These are phyloP conservation scores for Drosophila trapezifrons DNA, from an alignment of 1,140 invertebrate genomes.

Conservation along the genomic window DNA sequence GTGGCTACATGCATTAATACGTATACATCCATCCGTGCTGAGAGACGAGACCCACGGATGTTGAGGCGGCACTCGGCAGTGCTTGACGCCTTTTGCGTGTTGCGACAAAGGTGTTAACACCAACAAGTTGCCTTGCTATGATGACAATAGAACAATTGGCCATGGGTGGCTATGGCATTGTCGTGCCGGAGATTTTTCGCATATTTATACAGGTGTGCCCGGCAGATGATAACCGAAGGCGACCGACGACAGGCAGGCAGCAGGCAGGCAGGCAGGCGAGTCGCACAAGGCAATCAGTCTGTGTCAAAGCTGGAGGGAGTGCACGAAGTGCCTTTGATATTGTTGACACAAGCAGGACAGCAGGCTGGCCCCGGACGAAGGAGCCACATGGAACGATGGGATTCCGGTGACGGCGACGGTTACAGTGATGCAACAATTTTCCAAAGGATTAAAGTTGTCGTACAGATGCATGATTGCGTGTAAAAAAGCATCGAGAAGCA, in stretches of 20 bases:
- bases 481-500: constrained; percentile 27
- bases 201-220: constrained; percentile 58
- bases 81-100: constrained; percentile 62
- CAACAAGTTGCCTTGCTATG: constrained; percentile 51
- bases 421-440: constrained; percentile 39
- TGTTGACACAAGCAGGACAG: constrained; percentile 53
- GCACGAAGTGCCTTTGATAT: constrained; percentile 51
- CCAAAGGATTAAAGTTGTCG: constrained; percentile 63
- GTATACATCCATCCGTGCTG: not conserved
- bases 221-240: constrained; percentile 54
- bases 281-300: constrained; percentile 55
- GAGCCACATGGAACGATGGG: not conserved
- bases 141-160: constrained; percentile 63
- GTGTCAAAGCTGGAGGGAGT: constrained; percentile 56
- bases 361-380: constrained; percentile 15
- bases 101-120: constrained; percentile 57
- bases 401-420: not conserved
- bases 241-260: constrained; percentile 1
- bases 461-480: constrained; percentile 54
- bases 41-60: constrained; percentile 1
- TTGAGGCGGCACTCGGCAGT: constrained; percentile 10
- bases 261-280: not conserved
- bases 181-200: constrained; percentile 37
- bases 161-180: constrained; percentile 22
- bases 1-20: constrained; percentile 8